phyloP scores from a whole-genome alignment of 2,113 vertebrate species.

The Sander vitreus region DNA sequence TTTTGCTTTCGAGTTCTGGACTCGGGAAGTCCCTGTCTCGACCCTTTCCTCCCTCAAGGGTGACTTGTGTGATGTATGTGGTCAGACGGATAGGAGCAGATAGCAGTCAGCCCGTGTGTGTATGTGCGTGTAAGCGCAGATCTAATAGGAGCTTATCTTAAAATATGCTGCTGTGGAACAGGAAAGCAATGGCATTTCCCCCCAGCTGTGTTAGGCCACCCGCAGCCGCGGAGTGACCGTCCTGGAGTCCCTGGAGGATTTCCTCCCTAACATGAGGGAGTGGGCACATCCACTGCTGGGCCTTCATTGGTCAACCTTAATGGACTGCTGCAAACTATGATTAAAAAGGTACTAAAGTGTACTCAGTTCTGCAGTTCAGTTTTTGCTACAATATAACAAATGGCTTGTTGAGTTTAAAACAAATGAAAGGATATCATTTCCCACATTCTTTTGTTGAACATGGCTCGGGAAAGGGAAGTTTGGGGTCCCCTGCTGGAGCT shows the following conservation, averaged over 20 bases:
- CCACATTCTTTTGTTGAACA: too few species aligned
- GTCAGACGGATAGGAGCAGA: conserved; percentile 55
- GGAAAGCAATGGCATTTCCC: conserved; percentile 73
- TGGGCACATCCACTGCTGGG: neutral
- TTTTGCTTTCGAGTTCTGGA: conserved; percentile 4
- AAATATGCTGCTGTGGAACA: conserved; percentile 62
- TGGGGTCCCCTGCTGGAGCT: too few species aligned
- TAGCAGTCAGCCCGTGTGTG: conserved; percentile 16
- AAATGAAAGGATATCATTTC: too few species aligned
- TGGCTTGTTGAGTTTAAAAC: too few species aligned
- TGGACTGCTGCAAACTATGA: neutral
- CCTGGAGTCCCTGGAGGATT: conserved; percentile 44
- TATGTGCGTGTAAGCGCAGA: conserved; percentile 14
- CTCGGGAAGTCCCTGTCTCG: conserved; percentile 54
- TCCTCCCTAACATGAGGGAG: conserved; percentile 16
- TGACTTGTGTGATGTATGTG: conserved; percentile 19
- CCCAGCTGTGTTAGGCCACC: conserved; percentile 59
- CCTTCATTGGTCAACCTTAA: neutral
- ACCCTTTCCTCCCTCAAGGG: conserved; percentile 55
- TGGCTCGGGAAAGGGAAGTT: too few species aligned
- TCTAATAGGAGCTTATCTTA: conserved; percentile 60
- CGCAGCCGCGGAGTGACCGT: conserved; percentile 28
- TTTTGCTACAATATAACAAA: too few species aligned
- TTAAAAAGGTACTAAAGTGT: conserved; percentile 3
- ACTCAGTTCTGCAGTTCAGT: too few species aligned